These are phyloP conservation scores for Hafferia zeledoni DNA, from an alignment of 2,797 vertebrate genomes.

Conservation along the genomic window DNA sequence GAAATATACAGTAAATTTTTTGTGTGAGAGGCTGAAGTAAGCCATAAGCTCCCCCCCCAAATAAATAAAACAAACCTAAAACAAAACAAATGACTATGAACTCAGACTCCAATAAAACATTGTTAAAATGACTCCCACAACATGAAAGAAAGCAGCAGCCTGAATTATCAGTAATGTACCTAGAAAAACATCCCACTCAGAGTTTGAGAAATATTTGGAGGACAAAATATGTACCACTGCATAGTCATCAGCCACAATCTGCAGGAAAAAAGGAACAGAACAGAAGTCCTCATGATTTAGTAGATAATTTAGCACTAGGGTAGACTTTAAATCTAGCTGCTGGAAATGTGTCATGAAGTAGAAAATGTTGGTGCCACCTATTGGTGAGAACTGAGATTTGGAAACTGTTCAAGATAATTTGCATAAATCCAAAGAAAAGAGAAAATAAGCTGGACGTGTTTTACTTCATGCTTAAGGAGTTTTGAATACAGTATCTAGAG, in stretches of 20 bases:
- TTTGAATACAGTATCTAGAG: not conserved
- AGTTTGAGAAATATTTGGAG: not conserved
- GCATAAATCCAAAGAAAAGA: constrained; percentile 15
- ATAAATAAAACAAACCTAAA: not conserved
- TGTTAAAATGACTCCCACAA: not conserved
- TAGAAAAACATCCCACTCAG: not conserved
- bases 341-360: not conserved
- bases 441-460: not conserved
- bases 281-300: not conserved
- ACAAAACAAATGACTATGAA: not conserved
- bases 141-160: not conserved
- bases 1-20: not conserved
- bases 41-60: not conserved
- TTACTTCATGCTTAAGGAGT: not conserved
- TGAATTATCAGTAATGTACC: not conserved
- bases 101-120: not conserved
- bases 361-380: constrained; percentile 66
- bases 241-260: not conserved
- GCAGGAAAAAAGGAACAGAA: not conserved
- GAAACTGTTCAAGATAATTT: constrained; percentile 40
- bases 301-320: not conserved
- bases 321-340: constrained; percentile 1
- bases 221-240: not conserved
- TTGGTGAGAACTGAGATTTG: constrained; percentile 40
- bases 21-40: not conserved